Evolutionary conservation across 2,113 vertebrate genomes (phyloP).

Genomic region (Phyllostomus hastatus): DNA sequence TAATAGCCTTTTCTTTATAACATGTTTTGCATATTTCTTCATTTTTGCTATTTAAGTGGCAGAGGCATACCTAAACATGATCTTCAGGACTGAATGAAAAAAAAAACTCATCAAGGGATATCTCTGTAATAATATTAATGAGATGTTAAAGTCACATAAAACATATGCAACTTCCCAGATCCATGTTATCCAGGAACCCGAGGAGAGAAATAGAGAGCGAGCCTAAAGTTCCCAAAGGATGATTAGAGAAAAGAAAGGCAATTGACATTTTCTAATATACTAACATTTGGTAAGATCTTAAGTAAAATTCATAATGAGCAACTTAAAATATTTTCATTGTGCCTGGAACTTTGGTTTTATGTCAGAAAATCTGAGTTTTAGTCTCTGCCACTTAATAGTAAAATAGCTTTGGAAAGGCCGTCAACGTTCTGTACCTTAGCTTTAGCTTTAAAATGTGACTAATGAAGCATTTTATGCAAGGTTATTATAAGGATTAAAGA

Average conservation of each 20-base stretch:
- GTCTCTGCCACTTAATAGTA: background rate
- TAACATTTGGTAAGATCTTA: background rate
- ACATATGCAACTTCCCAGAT: background rate
- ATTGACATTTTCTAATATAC: background rate
- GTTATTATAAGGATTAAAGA: background rate
- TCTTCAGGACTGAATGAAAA: background rate
- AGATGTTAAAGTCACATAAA: background rate
- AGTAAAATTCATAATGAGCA: background rate
- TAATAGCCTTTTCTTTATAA: background rate
- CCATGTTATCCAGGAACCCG: background rate
- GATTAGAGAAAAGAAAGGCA: background rate
- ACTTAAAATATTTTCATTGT: background rate
- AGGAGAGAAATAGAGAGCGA: background rate
- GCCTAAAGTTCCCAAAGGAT: background rate
- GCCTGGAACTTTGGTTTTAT: background rate
- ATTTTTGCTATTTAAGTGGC: background rate
- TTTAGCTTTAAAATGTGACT: background rate
- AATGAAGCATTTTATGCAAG: background rate
- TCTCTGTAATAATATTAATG: background rate
- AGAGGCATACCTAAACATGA: background rate
- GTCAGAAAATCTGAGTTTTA: background rate
- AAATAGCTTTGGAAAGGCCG: background rate
- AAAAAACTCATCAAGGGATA: background rate
- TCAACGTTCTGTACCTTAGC: background rate
- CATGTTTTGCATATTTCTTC: background rate